Conservation (phyloP, 2,888 invertebrate genomes). For the Myopa tessellatipennis region DNA sequence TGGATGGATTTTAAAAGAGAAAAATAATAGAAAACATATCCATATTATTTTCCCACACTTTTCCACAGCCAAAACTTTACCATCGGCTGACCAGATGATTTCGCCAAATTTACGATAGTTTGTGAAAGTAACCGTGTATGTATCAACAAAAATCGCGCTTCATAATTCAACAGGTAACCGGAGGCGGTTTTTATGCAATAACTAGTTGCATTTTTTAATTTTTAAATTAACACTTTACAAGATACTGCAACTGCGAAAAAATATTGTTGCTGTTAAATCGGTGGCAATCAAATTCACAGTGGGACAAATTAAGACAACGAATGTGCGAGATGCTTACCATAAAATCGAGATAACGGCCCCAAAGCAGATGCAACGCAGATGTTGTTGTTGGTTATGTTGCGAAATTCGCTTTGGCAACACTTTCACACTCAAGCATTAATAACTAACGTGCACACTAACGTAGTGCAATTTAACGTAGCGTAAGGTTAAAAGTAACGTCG, state of each 20-base stretch:
- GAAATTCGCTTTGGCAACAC: neutral
- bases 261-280: neutral
- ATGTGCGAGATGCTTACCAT: neutral
- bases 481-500: neutral
- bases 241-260: neutral
- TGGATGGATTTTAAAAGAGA: no score
- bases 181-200: no score
- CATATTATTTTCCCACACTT: neutral
- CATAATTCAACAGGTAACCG: neutral
- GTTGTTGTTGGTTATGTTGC: neutral
- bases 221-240: conserved; percentile 23
- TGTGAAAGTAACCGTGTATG: neutral
- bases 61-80: neutral
- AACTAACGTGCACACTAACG: neutral
- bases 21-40: neutral
- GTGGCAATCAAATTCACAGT: neutral
- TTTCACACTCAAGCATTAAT: neutral
- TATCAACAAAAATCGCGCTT: conserved; percentile 1
- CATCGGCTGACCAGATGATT: neutral
- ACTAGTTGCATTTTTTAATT: neutral
- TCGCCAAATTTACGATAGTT: neutral
- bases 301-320: neutral
- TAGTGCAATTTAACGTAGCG: conserved; percentile 11
- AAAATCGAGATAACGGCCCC: neutral
- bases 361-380: neutral